These are phyloP conservation scores for Diogma glabrata DNA, from an alignment of 2,888 invertebrate species.

Conservation along the genomic window DNA sequence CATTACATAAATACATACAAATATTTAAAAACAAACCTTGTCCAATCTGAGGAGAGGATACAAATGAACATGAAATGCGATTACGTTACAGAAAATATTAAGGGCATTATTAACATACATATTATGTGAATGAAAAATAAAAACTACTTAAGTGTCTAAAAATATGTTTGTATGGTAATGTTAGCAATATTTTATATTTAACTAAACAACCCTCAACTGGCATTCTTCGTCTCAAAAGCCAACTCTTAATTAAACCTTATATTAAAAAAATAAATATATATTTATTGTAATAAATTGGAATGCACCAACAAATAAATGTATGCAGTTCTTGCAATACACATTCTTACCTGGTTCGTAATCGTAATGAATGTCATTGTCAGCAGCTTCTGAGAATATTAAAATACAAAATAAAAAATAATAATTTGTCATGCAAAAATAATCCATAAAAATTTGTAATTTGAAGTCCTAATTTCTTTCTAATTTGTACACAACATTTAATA, in stretches of 20 bases:
- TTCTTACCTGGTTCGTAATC: slow-evolving; percentile 21
- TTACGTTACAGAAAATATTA: too few relatives aligned
- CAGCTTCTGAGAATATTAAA: slow-evolving; percentile 9
- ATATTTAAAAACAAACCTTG: too few relatives aligned
- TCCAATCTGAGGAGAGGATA: too few relatives aligned
- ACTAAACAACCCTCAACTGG: slow-evolving; percentile 4
- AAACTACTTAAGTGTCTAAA: slow-evolving; percentile 4
- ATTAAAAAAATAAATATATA: slow-evolving; percentile 13
- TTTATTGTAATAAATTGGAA: too few relatives aligned
- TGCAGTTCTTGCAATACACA: slow-evolving; percentile 7
- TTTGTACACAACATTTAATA: slow-evolving; percentile 1
- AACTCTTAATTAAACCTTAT: too few relatives aligned
- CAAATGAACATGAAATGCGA: too few relatives aligned
- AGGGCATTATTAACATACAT: too few relatives aligned
- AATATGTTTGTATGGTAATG: background rate
- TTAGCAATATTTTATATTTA: background rate
- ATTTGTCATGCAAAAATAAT: too few relatives aligned
- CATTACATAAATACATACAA: too few relatives aligned
- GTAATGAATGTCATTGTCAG: slow-evolving; percentile 7
- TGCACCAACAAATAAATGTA: too few relatives aligned
- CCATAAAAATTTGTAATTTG: too few relatives aligned
- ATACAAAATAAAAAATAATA: slow-evolving; percentile 4
- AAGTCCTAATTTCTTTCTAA: slow-evolving; percentile 2
- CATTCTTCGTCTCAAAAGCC: background rate
- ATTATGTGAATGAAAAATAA: too few relatives aligned